Evolutionary conservation across 2,113 vertebrate genomes (phyloP), one percentile per base, ranked within the genome.

Genomic region (Labeo rohita): DNA sequence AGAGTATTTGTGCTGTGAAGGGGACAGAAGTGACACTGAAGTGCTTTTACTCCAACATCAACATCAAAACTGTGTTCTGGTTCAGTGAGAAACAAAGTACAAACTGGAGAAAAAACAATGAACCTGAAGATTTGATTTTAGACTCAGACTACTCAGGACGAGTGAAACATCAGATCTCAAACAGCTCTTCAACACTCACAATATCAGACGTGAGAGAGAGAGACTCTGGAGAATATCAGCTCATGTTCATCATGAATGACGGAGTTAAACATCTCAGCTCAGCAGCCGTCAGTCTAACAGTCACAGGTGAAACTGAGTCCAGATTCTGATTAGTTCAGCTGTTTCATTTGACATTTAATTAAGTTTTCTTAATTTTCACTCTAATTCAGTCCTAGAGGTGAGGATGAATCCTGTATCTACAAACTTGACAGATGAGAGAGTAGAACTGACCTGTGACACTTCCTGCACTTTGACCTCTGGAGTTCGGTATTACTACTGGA

Each of bases 191-290:
- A 28, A 28, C 28, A 28, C 81, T 89, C 52, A 89, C 56, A 76
- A 75, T 89, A 39, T 70, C 36, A 50, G 81, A 86, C 8, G 36
- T 89, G 81, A 84, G 68, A 84, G 85, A 77, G 82, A 75, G 39
- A 84, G 88, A 89, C 75, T 39, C 85, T 43, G 88, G 88, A 39
- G 70, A 86, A 81, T 89, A 89, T 83, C 52, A 34, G n/a, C 74
- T 89, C 79, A 16, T 87, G 78, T 28, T 85, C 34, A 34, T 89
- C 43, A 87, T 75, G 10, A 49, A 72, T 10, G 65, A 85, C 52
- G 83, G 73, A 85, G 63, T 23, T 49, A 79, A 28, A 28, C 28
- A 28, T 28, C 28, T 28, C 28, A 28, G 28, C 28, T 28, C 28
- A 28, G 28, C 28, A 28, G 28, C 28, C 28, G 28, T 87, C 56